These are phyloP conservation scores for Thyatira batis DNA, from an alignment of 2,888 invertebrate species.

Conservation along the genomic window DNA sequence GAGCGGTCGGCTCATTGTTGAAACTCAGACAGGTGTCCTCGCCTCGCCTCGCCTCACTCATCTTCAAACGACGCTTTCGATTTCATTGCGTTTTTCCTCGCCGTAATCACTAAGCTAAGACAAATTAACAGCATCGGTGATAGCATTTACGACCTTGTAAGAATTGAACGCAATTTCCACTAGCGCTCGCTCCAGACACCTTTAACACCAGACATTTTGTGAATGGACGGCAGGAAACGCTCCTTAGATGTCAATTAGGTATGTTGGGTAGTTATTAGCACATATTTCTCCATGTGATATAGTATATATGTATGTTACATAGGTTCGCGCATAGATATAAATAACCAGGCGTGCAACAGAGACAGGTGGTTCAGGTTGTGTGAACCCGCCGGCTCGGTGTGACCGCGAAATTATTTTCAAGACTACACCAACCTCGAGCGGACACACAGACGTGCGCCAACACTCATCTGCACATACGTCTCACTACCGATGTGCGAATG, in stretches of 20 bases:
- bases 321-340: conserved; percentile 76
- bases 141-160: conserved; percentile 1
- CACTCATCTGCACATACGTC: conserved; percentile 62
- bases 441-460: conserved; percentile 49
- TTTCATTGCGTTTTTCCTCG: conserved; percentile 36
- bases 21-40: conserved; percentile 30
- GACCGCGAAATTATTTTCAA: conserved; percentile 83
- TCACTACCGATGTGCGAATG: conserved; percentile 68
- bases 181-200: not conserved
- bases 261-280: conserved; percentile 40
- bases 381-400: conserved; percentile 78
- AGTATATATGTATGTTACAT: conserved; percentile 54
- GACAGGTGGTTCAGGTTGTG: conserved; percentile 79
- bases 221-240: conserved; percentile 20
- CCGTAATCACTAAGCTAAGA: conserved; percentile 20
- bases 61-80: conserved; percentile 26
- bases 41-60: conserved; percentile 19
- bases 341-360: conserved; percentile 79
- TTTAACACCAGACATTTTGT: conserved; percentile 11
- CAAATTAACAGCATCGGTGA: conserved; percentile 27
- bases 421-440: conserved; percentile 77
- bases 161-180: conserved; percentile 5
- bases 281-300: conserved; percentile 18
- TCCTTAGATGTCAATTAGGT: conserved; percentile 34
- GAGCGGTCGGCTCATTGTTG: conserved; percentile 31